Percentiles rank a stretch among this genome's conserved stretches.
Conservation (phyloP, 2,797 vertebrate genomes). For the Atherinosoma microstoma region DNA sequence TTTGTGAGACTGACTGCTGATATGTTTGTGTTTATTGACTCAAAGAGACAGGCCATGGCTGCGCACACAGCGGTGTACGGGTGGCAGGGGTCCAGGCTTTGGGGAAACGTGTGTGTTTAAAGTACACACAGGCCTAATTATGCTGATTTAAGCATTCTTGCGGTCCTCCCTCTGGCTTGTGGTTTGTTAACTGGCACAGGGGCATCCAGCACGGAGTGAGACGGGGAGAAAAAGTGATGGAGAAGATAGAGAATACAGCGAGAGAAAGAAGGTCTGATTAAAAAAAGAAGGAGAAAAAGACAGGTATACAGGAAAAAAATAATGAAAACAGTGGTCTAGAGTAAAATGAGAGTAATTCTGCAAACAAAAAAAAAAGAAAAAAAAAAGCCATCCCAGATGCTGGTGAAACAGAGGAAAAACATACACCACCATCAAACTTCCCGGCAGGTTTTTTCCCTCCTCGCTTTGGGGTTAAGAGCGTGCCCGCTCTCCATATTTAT, state of each 20-base stretch:
- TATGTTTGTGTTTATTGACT: conserved; percentile 81
- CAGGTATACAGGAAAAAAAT: background rate
- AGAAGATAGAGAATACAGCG: conserved; percentile 49
- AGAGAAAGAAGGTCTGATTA: conserved; percentile 34
- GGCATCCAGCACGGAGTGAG: conserved; percentile 66
- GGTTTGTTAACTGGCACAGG: conserved; percentile 80
- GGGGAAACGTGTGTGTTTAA: conserved; percentile 83
- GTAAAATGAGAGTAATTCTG: conserved; percentile 11
- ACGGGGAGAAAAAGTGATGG: conserved; percentile 19
- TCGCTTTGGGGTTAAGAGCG: conserved; percentile 63
- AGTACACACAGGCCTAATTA: conserved; percentile 82
- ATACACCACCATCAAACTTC: conserved; percentile 65
- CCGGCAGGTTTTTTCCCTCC: conserved; percentile 65
- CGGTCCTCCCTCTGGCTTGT: conserved; percentile 81
- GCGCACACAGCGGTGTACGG: conserved; percentile 76
- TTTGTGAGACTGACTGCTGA: conserved; percentile 72
- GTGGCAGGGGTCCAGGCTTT: conserved; percentile 82
- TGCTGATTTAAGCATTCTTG: conserved; percentile 85
- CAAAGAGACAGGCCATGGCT: conserved; percentile 75
- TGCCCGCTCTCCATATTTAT: conserved; percentile 75
- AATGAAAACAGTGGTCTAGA: conserved; percentile 14
- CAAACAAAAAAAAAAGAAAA: background rate
- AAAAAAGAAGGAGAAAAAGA: conserved; percentile 13
- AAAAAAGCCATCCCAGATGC: conserved; percentile 40
- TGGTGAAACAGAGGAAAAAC: conserved; percentile 68